Base-by-base conservation (phyloP, 2,888 invertebrate genomes). In the Acleris cristana region DNA sequence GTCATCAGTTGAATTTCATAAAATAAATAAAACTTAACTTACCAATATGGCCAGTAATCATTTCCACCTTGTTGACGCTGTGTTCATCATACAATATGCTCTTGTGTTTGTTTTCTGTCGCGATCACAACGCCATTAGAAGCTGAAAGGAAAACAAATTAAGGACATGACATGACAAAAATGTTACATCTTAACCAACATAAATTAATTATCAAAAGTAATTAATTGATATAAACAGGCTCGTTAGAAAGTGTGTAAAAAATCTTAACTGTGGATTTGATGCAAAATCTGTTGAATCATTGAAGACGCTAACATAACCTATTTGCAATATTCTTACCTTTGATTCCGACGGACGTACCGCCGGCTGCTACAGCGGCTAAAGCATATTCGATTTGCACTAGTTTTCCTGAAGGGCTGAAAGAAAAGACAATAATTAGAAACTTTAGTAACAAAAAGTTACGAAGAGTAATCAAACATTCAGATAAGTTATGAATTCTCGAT, bases 341-440 rank as follows among this genome's bases (percentile, higher is more conserved):
- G 68, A 99, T 99, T 51, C 99, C 99, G 73, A 99, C 99, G 68
- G 99, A 99, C 3, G 99, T 99, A 4, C 99, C 99, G 70, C 99
- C 99, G 71, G 99, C 98, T 69, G 98, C 98, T 30, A 99, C 99
- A 40, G 99, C 99, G 64, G 99, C 99, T 87, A 99, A 94, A 4
- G 99, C 99, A 96, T 99, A 99, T 94, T 99, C 99, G 78, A 99
- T 99, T 93, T 99, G 99, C 64, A 99, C 99, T 79, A 99, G 94
- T 93, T 99, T 99, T 74, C 99, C 99, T 26, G 99, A 99, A 19
- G 99, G 99, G 86, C 99, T 99, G 92, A 34, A 93, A 93, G 82
- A 74, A 80, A 83, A 72, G 74, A 51, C 70, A 26, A 72, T 65
- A 60, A 65, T 74, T 71, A 67, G 53, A 55, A 53, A 72, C 73